Base-by-base conservation (phyloP, 92 coral and sea anemone genomes). In the Parazoanthus swiftii region DNA sequence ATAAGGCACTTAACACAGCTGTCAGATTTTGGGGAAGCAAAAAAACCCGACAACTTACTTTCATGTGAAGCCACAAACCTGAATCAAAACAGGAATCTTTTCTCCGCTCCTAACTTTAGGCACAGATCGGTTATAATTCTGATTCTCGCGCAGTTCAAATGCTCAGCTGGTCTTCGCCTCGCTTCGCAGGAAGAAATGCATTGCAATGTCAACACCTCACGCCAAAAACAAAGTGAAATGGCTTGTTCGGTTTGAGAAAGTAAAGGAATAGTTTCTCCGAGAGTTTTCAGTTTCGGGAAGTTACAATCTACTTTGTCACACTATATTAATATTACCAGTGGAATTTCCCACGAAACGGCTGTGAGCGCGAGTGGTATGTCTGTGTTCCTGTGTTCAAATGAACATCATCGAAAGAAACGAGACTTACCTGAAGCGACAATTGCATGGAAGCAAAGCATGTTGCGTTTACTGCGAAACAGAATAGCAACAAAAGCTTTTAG, bases 151-250 rank as follows among this genome's bases (percentile, higher is more conserved):
- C 43, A 73, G 42, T 26, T 33, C 77, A 70, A 29, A 54, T 70
- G 18, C 36, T 70, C 74, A 70, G 74, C 74, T 70, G 74, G 35
- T n/a, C 10, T 73, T 73, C 77, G 77, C 21, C n/a, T 73, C 38
- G 43, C 18, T 73, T 36, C 43, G n/a, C 43, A 73, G 59, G 77
- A 36, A 29, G 42, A 73, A 73, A 73, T 73, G 42, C 23, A 29
- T 33, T 29, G 36, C 76, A 71, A 35, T 71, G 77, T 73, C 77
- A 73, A 73, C 77, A 73, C 77, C 21, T 73, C 43, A 11, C 20
- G 59, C 59, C 59, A 13, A 54, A 54, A 54, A 11, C 59, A 54
- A 73, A 73, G 16, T 2, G 4, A 21, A 63, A 20, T 23, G 8
- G 36, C 20, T 36, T 33, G 77, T 15, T 13, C 18, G 77, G 37